These are phyloP conservation scores for Halichoeres trimaculatus DNA, from an alignment of 2,113 vertebrate species.

Conservation along the genomic window DNA sequence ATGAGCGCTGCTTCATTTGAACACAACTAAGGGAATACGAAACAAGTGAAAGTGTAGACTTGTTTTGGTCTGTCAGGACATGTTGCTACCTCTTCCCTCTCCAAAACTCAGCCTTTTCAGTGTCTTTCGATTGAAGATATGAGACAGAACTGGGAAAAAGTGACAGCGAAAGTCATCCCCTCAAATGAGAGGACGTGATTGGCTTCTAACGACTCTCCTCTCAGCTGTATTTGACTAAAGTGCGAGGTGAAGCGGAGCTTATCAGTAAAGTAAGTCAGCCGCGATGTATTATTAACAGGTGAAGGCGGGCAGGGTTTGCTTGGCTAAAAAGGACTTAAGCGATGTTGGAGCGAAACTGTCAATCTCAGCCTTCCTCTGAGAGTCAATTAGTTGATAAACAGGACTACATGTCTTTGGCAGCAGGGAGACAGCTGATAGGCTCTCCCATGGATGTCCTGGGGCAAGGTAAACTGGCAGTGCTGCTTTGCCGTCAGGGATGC, in stretches of 20 bases:
- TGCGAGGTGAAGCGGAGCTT: constrained; percentile 65
- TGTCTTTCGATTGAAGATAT: constrained; percentile 50
- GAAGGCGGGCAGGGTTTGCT: constrained; percentile 64
- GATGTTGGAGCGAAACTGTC: constrained; percentile 79
- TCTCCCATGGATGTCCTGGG: constrained; percentile 86
- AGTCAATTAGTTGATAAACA: constrained; percentile 91
- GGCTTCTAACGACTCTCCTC: constrained; percentile 51
- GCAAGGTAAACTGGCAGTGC: constrained; percentile 84
- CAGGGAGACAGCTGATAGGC: constrained; percentile 75
- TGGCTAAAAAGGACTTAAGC: constrained; percentile 81
- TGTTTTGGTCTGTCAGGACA: constrained; percentile 58
- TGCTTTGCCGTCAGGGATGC: constrained; percentile 76
- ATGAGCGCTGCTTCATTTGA: constrained; percentile 58
- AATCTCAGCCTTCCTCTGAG: constrained; percentile 85
- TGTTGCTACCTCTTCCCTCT: constrained; percentile 40
- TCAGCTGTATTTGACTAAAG: constrained; percentile 57
- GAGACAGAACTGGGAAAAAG: constrained; percentile 44
- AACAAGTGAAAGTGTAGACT: constrained; percentile 51
- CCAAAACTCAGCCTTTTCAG: constrained; percentile 19
- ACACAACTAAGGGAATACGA: constrained; percentile 41
- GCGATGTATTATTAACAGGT: constrained; percentile 82
- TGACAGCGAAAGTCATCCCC: constrained; percentile 62
- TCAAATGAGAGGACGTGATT: constrained; percentile 60
- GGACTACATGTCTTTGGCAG: constrained; percentile 78
- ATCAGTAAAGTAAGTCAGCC: constrained; percentile 75